Evolutionary conservation across 2,888 invertebrate species (phyloP), one percentile per base, ranked within the genome.

Genomic region (Nesidiocoris tenuis): DNA sequence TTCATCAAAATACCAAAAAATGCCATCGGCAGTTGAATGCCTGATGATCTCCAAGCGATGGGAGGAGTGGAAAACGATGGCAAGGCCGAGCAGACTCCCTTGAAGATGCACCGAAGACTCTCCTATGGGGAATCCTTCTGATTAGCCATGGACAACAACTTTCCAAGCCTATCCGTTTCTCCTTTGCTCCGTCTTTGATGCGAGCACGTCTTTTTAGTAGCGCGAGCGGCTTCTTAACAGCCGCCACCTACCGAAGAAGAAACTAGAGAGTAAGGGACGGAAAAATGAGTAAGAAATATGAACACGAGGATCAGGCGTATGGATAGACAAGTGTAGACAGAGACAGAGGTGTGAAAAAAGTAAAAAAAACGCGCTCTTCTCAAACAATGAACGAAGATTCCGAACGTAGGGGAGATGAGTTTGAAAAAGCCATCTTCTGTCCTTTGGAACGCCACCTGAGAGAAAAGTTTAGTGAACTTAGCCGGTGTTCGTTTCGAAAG

Each of bases 401-500:
- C 39, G 39, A 39, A 39, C 39, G 39, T 7, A 7, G 39, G 39
- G 39, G 39, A 39, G 39, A 39, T 39, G 39, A 39, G 39, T 39
- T 39, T 39, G 39, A 39, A 39, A 39, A 39, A 39, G 5, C 39
- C 12, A 39, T 39, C 39, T 39, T 39, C 39, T 7, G 5, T 39
- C 39, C 39, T 7, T 39, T 39, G 5, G 39, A 39, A 39, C 39
- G 39, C 39, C 39, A 39, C 39, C 39, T 39, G 39, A 16, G 55
- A 12, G 55, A 67, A 67, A 67, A 67, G 67, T 67, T 54, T 67
- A 67, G 67, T 67, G 67, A 67, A 56, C 67, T 67, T 67, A 39
- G 39, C 12, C 39, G 39, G 67, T 56, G 56, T 67, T 67, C 39
- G 67, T 55, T 59, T 67, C 21, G 22, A 67, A 65, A 65, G 25